phyloP scores from a whole-genome alignment of 2,113 vertebrate species.

The Heterotis niloticus region DNA sequence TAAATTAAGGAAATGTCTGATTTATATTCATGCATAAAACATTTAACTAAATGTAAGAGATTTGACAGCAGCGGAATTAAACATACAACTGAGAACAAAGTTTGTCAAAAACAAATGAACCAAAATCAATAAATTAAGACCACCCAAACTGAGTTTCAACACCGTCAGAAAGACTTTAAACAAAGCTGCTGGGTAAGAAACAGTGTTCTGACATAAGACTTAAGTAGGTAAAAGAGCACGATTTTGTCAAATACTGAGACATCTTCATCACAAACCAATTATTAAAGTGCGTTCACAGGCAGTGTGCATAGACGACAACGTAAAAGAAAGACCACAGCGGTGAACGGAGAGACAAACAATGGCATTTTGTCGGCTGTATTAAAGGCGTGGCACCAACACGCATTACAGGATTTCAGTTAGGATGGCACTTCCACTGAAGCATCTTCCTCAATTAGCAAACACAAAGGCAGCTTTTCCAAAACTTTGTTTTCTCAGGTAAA shows the following conservation, averaged over 20 bases:
- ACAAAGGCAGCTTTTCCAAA: neutral
- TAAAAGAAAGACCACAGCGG: conserved; percentile 3
- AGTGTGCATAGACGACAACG: conserved; percentile 12
- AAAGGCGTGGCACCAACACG: neutral
- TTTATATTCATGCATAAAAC: neutral
- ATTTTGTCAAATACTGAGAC: conserved; percentile 17
- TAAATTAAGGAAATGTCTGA: too few relatives aligned
- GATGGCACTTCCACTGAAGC: neutral
- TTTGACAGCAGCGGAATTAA: neutral
- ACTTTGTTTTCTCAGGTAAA: neutral
- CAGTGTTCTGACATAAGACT: neutral
- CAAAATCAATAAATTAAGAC: neutral
- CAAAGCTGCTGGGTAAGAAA: neutral
- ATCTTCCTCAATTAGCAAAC: neutral
- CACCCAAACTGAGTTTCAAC: neutral
- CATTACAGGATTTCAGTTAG: neutral
- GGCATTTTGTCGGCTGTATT: conserved; percentile 8
- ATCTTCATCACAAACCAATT: neutral
- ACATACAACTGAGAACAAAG: neutral
- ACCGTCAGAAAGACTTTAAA: neutral
- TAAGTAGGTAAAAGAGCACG: too few relatives aligned
- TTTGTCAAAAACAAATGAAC: neutral
- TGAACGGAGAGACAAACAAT: conserved; percentile 13
- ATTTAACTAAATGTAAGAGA: neutral
- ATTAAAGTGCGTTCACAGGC: conserved; percentile 41